These are phyloP conservation scores for Micronycteris hirsuta DNA, from an alignment of 2,113 vertebrate genomes.

Conservation along the genomic window DNA sequence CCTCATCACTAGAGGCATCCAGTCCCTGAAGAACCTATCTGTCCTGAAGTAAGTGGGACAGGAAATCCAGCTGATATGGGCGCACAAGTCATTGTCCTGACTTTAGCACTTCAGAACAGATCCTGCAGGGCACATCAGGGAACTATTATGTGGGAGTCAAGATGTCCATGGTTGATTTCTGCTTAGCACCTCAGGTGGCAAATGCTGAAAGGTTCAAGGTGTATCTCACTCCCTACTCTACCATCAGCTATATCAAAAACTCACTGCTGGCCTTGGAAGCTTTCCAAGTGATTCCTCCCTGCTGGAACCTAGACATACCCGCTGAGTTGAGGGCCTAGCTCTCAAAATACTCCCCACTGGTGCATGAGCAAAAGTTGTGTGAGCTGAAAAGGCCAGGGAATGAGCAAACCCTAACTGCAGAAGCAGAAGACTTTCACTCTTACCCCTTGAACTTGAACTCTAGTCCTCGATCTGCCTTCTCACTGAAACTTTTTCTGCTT, in stretches of 20 bases:
- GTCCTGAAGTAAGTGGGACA: slow-evolving; percentile 87
- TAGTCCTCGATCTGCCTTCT: neutral
- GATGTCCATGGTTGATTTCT: slow-evolving; percentile 97
- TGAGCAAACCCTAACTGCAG: neutral
- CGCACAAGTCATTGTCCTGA: slow-evolving; percentile 89
- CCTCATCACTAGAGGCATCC: slow-evolving; percentile 75
- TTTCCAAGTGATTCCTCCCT: slow-evolving; percentile 90
- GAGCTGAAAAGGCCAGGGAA: neutral
- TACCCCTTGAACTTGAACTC: neutral
- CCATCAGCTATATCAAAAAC: slow-evolving; percentile 89
- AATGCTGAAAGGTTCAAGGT: slow-evolving; percentile 95
- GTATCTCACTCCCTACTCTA: slow-evolving; percentile 87
- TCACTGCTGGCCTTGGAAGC: slow-evolving; percentile 87
- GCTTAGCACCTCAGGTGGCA: slow-evolving; percentile 93
- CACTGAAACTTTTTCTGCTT: neutral
- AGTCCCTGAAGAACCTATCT: slow-evolving; percentile 88
- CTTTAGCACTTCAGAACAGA: slow-evolving; percentile 90
- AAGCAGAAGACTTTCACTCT: neutral
- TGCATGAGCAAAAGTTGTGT: neutral
- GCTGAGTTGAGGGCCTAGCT: slow-evolving; percentile 82
- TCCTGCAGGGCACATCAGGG: slow-evolving; percentile 89
- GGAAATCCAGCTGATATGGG: slow-evolving; percentile 88
- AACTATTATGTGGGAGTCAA: slow-evolving; percentile 92
- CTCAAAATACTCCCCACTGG: neutral
- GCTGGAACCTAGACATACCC: slow-evolving; percentile 92